These are phyloP conservation scores for Grapholita molesta DNA, from an alignment of 1,140 invertebrate genomes.

Conservation along the genomic window DNA sequence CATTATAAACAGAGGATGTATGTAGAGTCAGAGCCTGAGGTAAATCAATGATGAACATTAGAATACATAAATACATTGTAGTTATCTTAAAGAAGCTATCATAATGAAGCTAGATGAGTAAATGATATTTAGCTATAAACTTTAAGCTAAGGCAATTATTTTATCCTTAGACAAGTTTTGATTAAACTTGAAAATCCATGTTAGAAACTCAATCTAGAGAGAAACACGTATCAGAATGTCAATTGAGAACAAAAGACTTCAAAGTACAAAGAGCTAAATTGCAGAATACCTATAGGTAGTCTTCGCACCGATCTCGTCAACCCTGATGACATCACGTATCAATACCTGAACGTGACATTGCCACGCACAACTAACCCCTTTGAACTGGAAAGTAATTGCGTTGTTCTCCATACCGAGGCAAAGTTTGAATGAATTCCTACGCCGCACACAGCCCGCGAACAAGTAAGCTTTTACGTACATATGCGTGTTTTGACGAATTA, in stretches of 20 bases:
- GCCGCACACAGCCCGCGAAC: slow-evolving; percentile 31
- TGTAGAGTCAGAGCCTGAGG: too few species aligned
- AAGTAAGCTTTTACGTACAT: slow-evolving; percentile 32
- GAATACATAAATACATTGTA: too few species aligned
- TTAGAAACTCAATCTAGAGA: slow-evolving; percentile 9
- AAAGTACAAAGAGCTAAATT: slow-evolving; percentile 11
- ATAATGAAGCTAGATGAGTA: not conserved
- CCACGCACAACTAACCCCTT: slow-evolving; percentile 35
- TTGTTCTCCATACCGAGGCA: slow-evolving; percentile 47
- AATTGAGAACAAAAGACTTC: slow-evolving; percentile 3
- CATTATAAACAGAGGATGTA: too few species aligned
- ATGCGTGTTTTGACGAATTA: slow-evolving; percentile 67
- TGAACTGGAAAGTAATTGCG: slow-evolving; percentile 56
- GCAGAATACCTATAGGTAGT: slow-evolving; percentile 14
- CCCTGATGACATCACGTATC: slow-evolving; percentile 4
- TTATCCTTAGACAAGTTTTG: not conserved
- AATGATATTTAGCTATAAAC: not conserved
- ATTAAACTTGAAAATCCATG: not conserved
- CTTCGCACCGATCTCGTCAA: slow-evolving; percentile 9
- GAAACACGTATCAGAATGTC: slow-evolving; percentile 3
- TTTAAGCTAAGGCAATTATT: not conserved
- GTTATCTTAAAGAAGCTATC: too few species aligned
- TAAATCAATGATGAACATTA: too few species aligned
- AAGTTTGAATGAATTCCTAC: slow-evolving; percentile 54
- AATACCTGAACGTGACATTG: slow-evolving; percentile 20